These are phyloP conservation scores for Manduca sexta DNA, from an alignment of 1,140 invertebrate species.

Conservation along the genomic window DNA sequence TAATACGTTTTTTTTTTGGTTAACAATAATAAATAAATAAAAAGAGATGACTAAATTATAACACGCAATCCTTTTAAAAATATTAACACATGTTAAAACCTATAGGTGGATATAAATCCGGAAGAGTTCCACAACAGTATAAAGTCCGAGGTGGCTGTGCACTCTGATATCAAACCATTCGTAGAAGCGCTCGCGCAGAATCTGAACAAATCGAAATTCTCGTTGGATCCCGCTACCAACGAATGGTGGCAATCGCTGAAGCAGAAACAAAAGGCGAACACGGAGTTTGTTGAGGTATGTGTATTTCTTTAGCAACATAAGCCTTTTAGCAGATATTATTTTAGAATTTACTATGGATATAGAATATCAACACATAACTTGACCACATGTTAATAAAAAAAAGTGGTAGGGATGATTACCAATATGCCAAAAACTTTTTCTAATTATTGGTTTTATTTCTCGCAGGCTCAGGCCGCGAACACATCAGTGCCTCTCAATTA, in stretches of 20 bases:
- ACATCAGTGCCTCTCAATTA: conserved; percentile 87
- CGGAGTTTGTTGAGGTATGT: conserved; percentile 73
- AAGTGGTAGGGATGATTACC: neutral
- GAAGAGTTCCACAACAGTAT: conserved; percentile 96
- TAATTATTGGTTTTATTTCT: too few species aligned
- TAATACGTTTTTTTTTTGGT: too few species aligned
- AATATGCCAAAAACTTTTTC: neutral
- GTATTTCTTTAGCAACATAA: neutral
- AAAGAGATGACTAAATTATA: too few species aligned
- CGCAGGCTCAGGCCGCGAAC: conserved; percentile 55
- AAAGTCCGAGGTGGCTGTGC: conserved; percentile 80
- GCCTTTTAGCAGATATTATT: too few species aligned
- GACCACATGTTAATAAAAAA: too few species aligned
- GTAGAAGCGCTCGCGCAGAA: conserved; percentile 76
- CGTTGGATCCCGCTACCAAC: conserved; percentile 54
- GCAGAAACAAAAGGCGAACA: conserved; percentile 77
- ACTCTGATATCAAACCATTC: conserved; percentile 85
- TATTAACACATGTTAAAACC: too few species aligned
- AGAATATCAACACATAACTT: too few species aligned
- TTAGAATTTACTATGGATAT: neutral
- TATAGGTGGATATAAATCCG: conserved; percentile 87
- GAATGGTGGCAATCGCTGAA: conserved; percentile 76
- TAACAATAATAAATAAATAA: too few species aligned
- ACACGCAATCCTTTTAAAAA: too few species aligned
- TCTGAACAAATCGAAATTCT: conserved; percentile 71